phyloP scores from a whole-genome alignment of 1,140 invertebrate genomes.

The Chrysomallon squamiferum region DNA sequence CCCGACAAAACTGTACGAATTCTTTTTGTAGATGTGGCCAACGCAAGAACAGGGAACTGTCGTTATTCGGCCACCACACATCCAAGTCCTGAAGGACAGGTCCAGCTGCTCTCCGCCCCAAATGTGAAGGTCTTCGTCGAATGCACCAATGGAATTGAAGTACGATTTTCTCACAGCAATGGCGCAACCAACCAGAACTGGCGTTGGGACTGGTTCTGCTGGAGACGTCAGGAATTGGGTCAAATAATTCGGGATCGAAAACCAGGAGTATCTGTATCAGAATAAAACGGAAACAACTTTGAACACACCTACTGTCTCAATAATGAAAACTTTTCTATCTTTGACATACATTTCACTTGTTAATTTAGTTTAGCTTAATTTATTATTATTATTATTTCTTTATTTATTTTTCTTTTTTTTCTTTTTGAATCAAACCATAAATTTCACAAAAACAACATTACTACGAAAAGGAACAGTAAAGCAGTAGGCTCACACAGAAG shows the following conservation, averaged over 20 bases:
- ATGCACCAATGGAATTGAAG: conserved; percentile 81
- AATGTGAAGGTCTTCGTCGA: conserved; percentile 69
- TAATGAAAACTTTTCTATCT: too few species aligned
- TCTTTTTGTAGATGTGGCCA: conserved; percentile 13
- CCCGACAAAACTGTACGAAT: background rate
- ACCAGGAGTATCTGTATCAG: conserved; percentile 1
- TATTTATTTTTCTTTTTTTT: too few species aligned
- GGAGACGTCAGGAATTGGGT: background rate
- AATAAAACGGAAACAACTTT: too few species aligned
- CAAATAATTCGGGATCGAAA: background rate
- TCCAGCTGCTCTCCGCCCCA: conserved; percentile 95
- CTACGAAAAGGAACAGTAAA: too few species aligned
- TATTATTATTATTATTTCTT: too few species aligned
- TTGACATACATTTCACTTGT: too few species aligned
- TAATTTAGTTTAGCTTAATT: too few species aligned
- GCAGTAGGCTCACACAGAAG: too few species aligned
- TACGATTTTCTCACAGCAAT: conserved; percentile 89
- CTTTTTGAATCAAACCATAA: too few species aligned
- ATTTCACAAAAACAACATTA: too few species aligned
- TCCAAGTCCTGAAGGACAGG: conserved; percentile 77
- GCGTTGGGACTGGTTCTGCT: conserved; percentile 67
- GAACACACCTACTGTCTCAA: too few species aligned
- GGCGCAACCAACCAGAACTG: conserved; percentile 94
- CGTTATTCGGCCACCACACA: conserved; percentile 1
- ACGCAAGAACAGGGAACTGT: conserved; percentile 21